These are phyloP conservation scores for Melanotaenia pygmaea DNA, from an alignment of 2,797 vertebrate species.

Conservation along the genomic window DNA sequence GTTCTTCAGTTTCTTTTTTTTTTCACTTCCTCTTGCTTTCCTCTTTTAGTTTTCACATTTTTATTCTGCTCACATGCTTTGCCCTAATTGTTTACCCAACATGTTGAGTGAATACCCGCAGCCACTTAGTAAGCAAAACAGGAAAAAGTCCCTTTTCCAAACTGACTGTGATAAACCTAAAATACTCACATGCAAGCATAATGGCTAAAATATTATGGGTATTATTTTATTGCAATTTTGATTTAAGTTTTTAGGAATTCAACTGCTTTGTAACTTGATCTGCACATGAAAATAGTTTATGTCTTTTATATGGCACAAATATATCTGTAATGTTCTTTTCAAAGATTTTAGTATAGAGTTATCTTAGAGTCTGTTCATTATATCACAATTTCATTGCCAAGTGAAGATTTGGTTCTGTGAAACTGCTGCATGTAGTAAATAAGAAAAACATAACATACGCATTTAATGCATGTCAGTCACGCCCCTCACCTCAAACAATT, in stretches of 20 bases:
- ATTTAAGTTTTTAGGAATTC: neutral
- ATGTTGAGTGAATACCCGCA: slow-evolving; percentile 11
- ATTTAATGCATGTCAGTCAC: slow-evolving; percentile 38
- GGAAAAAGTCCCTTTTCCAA: slow-evolving; percentile 6
- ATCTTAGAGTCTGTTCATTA: neutral
- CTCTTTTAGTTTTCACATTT: slow-evolving; percentile 18
- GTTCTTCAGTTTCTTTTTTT: neutral
- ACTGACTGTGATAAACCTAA: neutral
- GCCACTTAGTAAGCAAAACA: slow-evolving; percentile 25
- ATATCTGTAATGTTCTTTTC: neutral
- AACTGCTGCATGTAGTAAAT: slow-evolving; percentile 17
- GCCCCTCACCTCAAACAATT: slow-evolving; percentile 46
- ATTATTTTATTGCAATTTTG: neutral
- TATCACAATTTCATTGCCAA: neutral
- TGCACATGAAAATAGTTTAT: neutral
- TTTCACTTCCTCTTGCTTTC: slow-evolving; percentile 22
- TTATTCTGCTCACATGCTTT: slow-evolving; percentile 27
- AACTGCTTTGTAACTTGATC: neutral
- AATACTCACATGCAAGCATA: neutral
- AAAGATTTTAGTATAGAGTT: neutral
- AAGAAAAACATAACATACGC: slow-evolving; percentile 5
- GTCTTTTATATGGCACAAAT: too few relatives aligned
- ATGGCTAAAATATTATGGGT: neutral
- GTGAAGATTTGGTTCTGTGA: slow-evolving; percentile 16
- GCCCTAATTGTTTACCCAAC: slow-evolving; percentile 16